Percentiles rank a stretch among this genome's conserved stretches.
Conservation (phyloP, 2,797 vertebrate genomes). For the Gephyroberyx darwinii region DNA sequence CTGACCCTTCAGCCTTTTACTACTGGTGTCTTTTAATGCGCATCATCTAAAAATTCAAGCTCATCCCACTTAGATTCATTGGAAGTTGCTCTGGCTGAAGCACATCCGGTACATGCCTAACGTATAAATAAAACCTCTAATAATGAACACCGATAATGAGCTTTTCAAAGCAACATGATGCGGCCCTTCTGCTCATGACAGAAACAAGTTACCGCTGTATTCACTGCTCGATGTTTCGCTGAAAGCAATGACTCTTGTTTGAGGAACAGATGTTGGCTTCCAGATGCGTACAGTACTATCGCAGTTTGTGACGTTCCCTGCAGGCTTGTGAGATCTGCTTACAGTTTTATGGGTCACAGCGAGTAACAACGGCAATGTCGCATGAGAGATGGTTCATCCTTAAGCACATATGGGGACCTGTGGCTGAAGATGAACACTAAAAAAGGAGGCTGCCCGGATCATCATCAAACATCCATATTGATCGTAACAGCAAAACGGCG, state of each 20-base stretch:
- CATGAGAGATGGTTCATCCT: constrained; percentile 50
- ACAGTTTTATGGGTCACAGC: constrained; percentile 55
- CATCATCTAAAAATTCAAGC: background rate
- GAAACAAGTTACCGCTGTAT: background rate
- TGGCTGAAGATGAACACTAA: constrained; percentile 26
- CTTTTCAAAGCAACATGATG: constrained; percentile 9
- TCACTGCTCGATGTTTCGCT: background rate
- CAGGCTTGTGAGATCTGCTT: constrained; percentile 64
- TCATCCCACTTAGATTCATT: background rate
- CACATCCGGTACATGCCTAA: background rate
- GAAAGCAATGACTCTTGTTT: background rate
- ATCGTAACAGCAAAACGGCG: background rate
- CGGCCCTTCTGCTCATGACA: constrained; percentile 3
- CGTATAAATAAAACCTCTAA: background rate
- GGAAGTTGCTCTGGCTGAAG: no score
- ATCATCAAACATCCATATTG: constrained; percentile 3
- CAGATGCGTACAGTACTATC: constrained; percentile 60
- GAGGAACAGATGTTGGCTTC: constrained; percentile 53
- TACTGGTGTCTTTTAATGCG: background rate
- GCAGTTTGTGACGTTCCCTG: constrained; percentile 25
- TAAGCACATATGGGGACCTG: constrained; percentile 48
- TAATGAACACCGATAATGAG: constrained; percentile 1
- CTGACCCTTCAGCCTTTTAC: background rate
- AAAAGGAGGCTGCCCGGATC: constrained; percentile 15
- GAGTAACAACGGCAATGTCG: constrained; percentile 44